These are phyloP conservation scores for Coecobrya sp. DNA, from an alignment of 2,888 invertebrate genomes.

Conservation along the genomic window DNA sequence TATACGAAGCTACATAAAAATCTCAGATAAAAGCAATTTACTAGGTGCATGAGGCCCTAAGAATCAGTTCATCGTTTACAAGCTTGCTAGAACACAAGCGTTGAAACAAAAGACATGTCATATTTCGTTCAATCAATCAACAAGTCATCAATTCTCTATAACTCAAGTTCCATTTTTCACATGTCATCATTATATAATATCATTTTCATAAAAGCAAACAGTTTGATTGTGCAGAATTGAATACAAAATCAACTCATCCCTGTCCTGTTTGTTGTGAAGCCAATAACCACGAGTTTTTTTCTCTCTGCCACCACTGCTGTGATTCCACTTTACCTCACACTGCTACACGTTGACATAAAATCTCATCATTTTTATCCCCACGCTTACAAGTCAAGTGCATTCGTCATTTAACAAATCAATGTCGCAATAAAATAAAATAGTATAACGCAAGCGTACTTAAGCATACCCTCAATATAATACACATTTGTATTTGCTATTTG, in stretches of 20 bases:
- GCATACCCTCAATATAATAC: neutral
- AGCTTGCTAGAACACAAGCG: neutral
- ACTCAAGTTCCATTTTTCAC: neutral
- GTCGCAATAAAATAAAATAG: conserved; percentile 19
- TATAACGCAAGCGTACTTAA: neutral
- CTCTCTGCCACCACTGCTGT: neutral
- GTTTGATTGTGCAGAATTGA: neutral
- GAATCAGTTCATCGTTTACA: neutral
- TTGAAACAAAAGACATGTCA: neutral
- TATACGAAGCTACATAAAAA: too few relatives aligned
- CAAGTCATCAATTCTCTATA: neutral
- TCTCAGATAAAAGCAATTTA: too few relatives aligned
- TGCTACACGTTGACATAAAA: conserved; percentile 31
- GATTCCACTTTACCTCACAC: conserved; percentile 5
- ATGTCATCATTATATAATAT: conserved; percentile 15
- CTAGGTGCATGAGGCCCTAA: neutral
- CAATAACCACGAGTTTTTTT: conserved; percentile 8
- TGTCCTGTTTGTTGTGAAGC: neutral
- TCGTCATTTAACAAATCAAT: conserved; percentile 21
- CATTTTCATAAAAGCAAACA: neutral
- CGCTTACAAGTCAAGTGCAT: conserved; percentile 25
- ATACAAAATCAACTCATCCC: neutral
- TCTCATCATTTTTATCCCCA: conserved; percentile 35
- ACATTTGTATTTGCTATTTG: neutral
- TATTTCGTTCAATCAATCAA: conserved; percentile 9